Evolutionary conservation across 2,797 vertebrate species (phyloP), one percentile per base, ranked within the genome.

Genomic region (Pampus argenteus): DNA sequence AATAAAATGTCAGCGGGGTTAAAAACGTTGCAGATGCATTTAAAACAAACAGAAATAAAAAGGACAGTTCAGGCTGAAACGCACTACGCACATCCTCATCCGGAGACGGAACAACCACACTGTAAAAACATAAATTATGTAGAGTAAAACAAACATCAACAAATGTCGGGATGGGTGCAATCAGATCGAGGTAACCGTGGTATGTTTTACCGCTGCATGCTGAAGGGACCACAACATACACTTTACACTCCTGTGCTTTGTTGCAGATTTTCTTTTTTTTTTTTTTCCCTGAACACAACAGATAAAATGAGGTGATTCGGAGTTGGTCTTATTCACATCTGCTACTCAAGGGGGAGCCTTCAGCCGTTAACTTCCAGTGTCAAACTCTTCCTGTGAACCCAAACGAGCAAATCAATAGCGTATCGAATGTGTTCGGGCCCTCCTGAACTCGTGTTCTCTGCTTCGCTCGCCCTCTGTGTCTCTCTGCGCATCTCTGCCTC

Each of bases 321-420:
- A 79, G 64, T 62, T 66, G 65, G 87, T 85, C 71, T 80, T 52
- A 85, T 87, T 88, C 83, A 86, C 72, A 80, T 79, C 70, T 84
- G 79, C 73, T 78, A 25, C 76, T 88, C 79, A 79, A 86, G 82
- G 86, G 66, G 83, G 76, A 89, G 87, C 80, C 82, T 82, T 92
- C 67, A 85, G 83, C 83, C 86, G 78, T 81, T 79, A 75, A 85
- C 83, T 86, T 84, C 81, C 84, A 82, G 80, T 75, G 83, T 86
- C 86, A 86, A 84, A 76, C 79, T 82, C 82, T 73, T 1, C 78
- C 89, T 89, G 85, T 84, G 89, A 89, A 91, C 87, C 82, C 80
- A 91, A 91, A 90, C 66, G 79, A 87, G 86, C 79, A 89, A 90
- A 93, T 93, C 92, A 86, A 93, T 92, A 91, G 66, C 47, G 67